Percentiles rank a stretch among this genome's conserved stretches.
Conservation (phyloP, 2,113 vertebrate species). For the Cyanoramphus novaezelandiae region DNA sequence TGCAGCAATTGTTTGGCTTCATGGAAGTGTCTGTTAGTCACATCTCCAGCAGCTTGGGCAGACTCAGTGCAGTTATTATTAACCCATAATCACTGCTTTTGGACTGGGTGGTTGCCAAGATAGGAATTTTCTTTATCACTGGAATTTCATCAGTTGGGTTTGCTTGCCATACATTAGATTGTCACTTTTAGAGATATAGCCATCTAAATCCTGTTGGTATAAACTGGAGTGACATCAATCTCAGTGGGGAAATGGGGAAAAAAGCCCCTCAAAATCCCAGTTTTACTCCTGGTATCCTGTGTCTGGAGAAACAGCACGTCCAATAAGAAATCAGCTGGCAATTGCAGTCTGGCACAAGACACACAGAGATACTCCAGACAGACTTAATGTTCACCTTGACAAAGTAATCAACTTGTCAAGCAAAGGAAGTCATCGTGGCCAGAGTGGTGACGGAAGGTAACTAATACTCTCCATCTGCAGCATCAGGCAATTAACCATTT, state of each 20-base stretch:
- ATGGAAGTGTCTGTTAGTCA: not conserved
- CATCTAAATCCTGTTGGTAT: not conserved
- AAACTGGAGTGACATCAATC: not conserved
- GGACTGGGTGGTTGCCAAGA: not conserved
- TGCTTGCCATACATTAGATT: not conserved
- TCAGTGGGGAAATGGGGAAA: not conserved
- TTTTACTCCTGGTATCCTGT: not conserved
- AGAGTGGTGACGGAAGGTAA: not conserved
- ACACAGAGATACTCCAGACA: not conserved
- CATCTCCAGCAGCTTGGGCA: not conserved
- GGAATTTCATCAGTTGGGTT: not conserved
- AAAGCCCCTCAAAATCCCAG: not conserved
- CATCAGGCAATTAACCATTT: constrained; percentile 12
- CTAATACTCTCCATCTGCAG: not conserved
- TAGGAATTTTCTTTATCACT: not conserved
- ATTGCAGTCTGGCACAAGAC: not conserved
- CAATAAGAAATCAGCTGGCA: not conserved
- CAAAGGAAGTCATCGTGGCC: not conserved
- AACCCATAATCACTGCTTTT: not conserved
- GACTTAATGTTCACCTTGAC: constrained; percentile 15
- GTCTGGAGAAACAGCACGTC: not conserved
- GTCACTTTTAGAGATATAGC: not conserved
- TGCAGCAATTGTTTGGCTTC: not conserved
- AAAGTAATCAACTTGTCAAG: constrained; percentile 19
- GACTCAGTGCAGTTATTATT: not conserved